phyloP scores from a whole-genome alignment of 2,888 invertebrate species.

The Nymphalis urticae region DNA sequence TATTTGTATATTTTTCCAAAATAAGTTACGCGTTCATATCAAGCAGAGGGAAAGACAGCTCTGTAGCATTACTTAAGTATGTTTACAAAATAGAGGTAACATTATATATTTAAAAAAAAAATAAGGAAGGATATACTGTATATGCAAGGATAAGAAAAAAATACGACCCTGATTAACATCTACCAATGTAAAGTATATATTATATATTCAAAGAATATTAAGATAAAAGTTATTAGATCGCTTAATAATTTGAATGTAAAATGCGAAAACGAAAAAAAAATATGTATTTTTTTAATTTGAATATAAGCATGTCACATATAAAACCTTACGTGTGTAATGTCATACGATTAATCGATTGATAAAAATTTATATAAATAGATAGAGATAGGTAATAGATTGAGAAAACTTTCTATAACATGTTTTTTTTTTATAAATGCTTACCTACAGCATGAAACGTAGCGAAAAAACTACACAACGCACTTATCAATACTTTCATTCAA shows the following conservation, averaged over 20 bases:
- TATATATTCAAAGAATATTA: no score
- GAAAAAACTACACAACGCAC: conserved; percentile 5
- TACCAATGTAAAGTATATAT: background rate
- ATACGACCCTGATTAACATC: background rate
- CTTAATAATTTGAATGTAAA: no score
- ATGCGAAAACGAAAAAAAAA: background rate
- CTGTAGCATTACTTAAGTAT: background rate
- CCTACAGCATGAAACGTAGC: conserved; percentile 5
- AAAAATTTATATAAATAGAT: conserved; percentile 3
- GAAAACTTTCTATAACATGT: background rate
- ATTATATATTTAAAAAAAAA: background rate
- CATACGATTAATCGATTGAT: conserved; percentile 21
- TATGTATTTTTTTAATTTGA: background rate
- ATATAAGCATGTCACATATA: background rate
- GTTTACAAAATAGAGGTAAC: background rate
- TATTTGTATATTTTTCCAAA: no score
- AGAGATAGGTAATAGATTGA: background rate
- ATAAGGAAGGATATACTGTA: background rate
- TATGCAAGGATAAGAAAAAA: background rate
- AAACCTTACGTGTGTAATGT: conserved; percentile 6
- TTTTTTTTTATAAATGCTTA: conserved; percentile 7
- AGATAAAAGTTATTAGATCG: background rate
- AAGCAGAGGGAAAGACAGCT: no score
- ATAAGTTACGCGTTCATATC: no score
- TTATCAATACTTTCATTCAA: conserved; percentile 6